Base-by-base conservation (phyloP, 2,888 invertebrate species). In the Protophormia terraenovae region DNA sequence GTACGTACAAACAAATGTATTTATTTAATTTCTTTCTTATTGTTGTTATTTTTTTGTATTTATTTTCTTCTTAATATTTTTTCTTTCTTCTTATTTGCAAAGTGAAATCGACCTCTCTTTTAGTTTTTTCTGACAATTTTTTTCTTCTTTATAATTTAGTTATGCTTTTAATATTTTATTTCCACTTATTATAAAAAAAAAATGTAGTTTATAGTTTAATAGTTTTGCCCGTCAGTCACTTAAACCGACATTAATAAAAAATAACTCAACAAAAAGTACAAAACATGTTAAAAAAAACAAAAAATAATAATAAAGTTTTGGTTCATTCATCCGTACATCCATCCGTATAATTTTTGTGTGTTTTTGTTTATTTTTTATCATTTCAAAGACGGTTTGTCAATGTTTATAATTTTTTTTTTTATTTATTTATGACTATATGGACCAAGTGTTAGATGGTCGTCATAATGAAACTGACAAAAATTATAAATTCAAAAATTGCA, bases 81-180 rank as follows among this genome's bases (percentile, higher is more conserved):
- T 24, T 47, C 19, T 27, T 76, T 81, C 58, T 71, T 64, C 24
- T 58, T 85, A 55, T 79, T 82, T 82, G 82, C 85, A 82, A 85
- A 82, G 85, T 82, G 85, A 85, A 85, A 85, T 85, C 85, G 82
- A 82, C 78, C 78, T 79, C 78, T 79, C 78, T 73, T 67, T 47
- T 12, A 62, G 16, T 64, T 53, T 64, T 62, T 71, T 16, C 12
- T 38, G 50, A 69, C 29, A 62, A 10, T 16, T 19, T 47, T 67
- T 53, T n/a, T 53, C 27, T 71, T 83, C 19, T 73, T 67, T 58
- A 27, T 29, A 66, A 80, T 80, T 80, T 66, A 66, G 64, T 80
- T 76, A 41, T 64, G 69, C 62, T 71, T 82, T 81, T 64, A 76
- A 47, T 71, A 64, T 73, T 35, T 75, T 75, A 53, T 69, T 71